These are phyloP conservation scores for Anaspis maculata DNA, from an alignment of 2,888 invertebrate genomes.

Conservation along the genomic window DNA sequence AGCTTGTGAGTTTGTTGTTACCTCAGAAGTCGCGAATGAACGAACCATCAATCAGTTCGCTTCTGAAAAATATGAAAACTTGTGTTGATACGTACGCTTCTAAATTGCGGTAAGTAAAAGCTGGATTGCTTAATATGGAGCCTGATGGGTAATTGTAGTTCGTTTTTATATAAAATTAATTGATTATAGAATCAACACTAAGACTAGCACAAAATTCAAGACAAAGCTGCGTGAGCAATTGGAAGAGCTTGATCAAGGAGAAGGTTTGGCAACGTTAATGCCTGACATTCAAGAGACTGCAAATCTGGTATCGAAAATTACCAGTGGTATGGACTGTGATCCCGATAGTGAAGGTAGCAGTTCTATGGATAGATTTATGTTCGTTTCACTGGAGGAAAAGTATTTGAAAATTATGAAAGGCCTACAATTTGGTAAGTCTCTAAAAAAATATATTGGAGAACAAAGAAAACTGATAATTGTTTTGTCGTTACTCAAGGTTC, in stretches of 20 bases:
- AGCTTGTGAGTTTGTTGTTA: conserved; percentile 53
- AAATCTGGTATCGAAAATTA: conserved; percentile 45
- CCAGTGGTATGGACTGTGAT: conserved; percentile 39
- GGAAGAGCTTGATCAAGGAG: conserved; percentile 76
- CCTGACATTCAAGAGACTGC: conserved; percentile 82
- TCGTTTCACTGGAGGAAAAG: conserved; percentile 58
- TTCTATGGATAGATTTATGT: conserved; percentile 45
- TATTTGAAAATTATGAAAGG: conserved; percentile 84
- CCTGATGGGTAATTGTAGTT: background rate
- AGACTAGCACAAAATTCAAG: conserved; percentile 25
- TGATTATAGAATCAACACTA: conserved; percentile 30
- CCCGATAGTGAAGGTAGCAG: conserved; percentile 28
- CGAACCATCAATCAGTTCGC: conserved; percentile 61
- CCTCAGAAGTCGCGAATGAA: conserved; percentile 43
- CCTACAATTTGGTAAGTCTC: conserved; percentile 74
- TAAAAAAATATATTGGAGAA: background rate
- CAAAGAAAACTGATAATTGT: background rate
- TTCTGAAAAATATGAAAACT: conserved; percentile 79
- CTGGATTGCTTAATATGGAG: conserved; percentile 1
- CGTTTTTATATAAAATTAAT: too few relatives aligned
- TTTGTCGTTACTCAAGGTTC: conserved; percentile 54
- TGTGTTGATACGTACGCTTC: conserved; percentile 89
- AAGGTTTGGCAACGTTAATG: conserved; percentile 79
- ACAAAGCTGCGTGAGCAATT: conserved; percentile 30
- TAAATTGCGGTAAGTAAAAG: conserved; percentile 67